A percentile compares a stretch with the other conserved stretches of the same genome.
These are phyloP conservation scores for Chloroceryle inda DNA, from an alignment of 2,797 vertebrate genomes.

Conservation along the genomic window DNA sequence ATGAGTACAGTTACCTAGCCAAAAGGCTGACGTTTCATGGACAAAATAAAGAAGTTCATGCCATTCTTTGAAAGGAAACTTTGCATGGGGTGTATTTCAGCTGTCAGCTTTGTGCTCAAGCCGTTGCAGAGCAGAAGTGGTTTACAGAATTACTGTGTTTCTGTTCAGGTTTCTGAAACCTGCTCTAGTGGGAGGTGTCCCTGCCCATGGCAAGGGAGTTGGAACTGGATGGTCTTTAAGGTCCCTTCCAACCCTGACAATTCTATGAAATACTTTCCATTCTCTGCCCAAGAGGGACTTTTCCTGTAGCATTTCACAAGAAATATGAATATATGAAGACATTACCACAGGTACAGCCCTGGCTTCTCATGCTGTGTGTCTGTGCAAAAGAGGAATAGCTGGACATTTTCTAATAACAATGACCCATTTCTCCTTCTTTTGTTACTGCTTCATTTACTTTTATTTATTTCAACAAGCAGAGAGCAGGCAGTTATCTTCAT, in stretches of 20 bases:
- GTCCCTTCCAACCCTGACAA: no score
- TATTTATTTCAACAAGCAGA: background rate
- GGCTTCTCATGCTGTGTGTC: background rate
- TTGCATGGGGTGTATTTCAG: background rate
- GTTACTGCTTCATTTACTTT: background rate
- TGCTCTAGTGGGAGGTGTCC: no score
- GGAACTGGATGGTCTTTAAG: no score
- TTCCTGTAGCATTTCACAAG: background rate
- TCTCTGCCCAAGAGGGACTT: background rate
- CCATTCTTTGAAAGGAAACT: background rate
- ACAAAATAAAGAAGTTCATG: background rate
- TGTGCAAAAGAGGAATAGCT: background rate
- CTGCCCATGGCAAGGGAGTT: no score
- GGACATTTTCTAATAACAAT: background rate
- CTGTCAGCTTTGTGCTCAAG: background rate
- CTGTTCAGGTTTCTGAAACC: background rate
- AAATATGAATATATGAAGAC: background rate
- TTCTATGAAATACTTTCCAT: background rate
- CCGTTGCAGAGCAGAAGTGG: background rate
- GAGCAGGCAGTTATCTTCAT: background rate
- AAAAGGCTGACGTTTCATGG: background rate
- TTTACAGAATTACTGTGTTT: background rate
- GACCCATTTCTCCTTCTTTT: background rate
- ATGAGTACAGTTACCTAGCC: background rate
- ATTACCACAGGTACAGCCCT: rapidly evolving